Evolutionary conservation across 1,140 invertebrate genomes (phyloP), one percentile per base, ranked within the genome.

Genomic region (Lucilia cuprina): DNA sequence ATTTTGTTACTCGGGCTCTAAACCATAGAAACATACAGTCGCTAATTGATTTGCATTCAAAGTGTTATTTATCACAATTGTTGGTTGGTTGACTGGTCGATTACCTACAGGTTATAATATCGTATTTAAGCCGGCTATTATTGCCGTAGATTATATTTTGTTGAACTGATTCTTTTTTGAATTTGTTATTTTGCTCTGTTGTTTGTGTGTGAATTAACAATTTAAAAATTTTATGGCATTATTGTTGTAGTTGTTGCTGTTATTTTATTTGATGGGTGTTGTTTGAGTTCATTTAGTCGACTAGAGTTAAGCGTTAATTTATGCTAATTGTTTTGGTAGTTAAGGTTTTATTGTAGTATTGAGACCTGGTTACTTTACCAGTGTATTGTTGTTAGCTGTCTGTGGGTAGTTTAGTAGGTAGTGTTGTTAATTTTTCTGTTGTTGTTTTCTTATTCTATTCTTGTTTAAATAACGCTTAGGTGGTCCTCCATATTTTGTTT

Each of bases 31-130:
- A 41, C 5, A 41, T 70, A 70, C n/a, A 21, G 17, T 25, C 19
- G 65, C 65, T 70, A 70, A 70, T 70, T 70, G 65, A 70, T 70
- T 70, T 70, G 65, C 65, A 70, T 70, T 70, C 65, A 70, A 10
- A 70, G 65, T 70, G 19, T 70, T 70, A 70, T 70, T 70, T 70
- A 70, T 70, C 19, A 70, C 65, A 70, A 21, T 70, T 70, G 65
- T 70, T 21, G 19, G 19, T 70, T 21, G 19, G 19, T 70, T 70
- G 21, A n/a, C 65, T 21, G 19, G 19, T 70, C 8, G 19, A 5
- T 70, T 70, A 70, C 65, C 65, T 70, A 70, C 65, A 70, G 65
- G 65, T 70, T 70, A 60, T 60, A 70, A 70, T 21, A 12, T 10
- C 10, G 41, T 41, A 2, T 70, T 70, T 70, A 70, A 70, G 65